phyloP scores from a whole-genome alignment of 2,888 invertebrate genomes.

The Clostera curtula region DNA sequence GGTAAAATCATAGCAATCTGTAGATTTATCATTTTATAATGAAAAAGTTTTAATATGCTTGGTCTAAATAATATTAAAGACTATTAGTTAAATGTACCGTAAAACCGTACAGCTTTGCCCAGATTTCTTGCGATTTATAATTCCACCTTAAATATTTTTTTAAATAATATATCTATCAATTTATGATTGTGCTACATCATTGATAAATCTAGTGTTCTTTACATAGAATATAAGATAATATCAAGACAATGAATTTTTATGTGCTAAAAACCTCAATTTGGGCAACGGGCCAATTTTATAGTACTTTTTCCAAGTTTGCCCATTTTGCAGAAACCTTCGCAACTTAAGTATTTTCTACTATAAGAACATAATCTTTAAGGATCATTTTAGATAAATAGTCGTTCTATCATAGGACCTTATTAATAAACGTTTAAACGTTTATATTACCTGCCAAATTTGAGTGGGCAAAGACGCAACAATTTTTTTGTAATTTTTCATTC shows the following conservation, averaged over 20 bases:
- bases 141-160: not conserved
- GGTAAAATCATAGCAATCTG: too few species aligned
- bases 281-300: not conserved
- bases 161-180: not conserved
- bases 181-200: not conserved
- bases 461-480: constrained; percentile 3
- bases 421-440: not conserved
- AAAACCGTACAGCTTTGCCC: too few species aligned
- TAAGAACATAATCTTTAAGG: not conserved
- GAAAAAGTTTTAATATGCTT: too few species aligned
- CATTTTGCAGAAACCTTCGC: too few species aligned
- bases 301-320: not conserved
- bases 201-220: not conserved
- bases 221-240: not conserved
- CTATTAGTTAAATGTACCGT: too few species aligned
- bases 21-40: too few species aligned
- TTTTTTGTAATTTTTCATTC: constrained; percentile 3
- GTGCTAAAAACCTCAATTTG: not conserved
- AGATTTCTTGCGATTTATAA: not conserved
- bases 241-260: not conserved
- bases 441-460: constrained; percentile 2
- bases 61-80: too few species aligned
- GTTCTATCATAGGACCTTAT: not conserved
- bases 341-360: not conserved
- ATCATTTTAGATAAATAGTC: not conserved